A percentile compares a stretch with the other conserved stretches of the same genome.
Conservation (phyloP, 2,888 invertebrate species). For the Orthonevra nobilis region DNA sequence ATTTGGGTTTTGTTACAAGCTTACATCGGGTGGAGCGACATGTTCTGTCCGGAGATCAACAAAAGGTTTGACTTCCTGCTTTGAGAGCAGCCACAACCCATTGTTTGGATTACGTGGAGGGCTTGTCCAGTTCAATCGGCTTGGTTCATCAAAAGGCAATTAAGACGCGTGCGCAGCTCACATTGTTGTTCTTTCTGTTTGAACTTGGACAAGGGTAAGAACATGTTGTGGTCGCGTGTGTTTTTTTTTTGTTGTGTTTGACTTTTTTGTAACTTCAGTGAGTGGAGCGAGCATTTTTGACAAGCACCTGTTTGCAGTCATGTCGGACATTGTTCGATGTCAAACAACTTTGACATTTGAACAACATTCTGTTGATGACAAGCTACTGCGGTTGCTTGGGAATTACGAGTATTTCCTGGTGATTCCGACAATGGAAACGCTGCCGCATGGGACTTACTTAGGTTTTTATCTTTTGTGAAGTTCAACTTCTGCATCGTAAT, state of each 20-base stretch:
- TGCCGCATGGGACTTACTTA: no score
- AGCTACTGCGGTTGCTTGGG: no score
- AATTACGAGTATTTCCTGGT: slow-evolving; percentile 67
- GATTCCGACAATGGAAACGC: slow-evolving; percentile 46
- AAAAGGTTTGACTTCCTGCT: slow-evolving; percentile 64
- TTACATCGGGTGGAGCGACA: slow-evolving; percentile 60
- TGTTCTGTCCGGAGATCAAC: slow-evolving; percentile 33
- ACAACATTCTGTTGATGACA: slow-evolving; percentile 33
- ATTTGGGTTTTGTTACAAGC: no score
- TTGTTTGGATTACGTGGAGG: slow-evolving; percentile 25
- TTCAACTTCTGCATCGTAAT: slow-evolving; percentile 42
- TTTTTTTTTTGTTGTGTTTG: no score
- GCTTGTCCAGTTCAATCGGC: slow-evolving; percentile 29
- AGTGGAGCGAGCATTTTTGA: slow-evolving; percentile 44
- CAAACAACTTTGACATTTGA: slow-evolving; percentile 68
- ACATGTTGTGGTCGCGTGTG: slow-evolving; percentile 49
- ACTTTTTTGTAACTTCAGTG: slow-evolving; percentile 37
- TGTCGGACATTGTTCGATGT: slow-evolving; percentile 66
- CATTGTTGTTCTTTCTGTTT: slow-evolving; percentile 11
- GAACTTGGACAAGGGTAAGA: slow-evolving; percentile 44
- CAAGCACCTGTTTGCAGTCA: slow-evolving; percentile 65
- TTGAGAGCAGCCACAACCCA: slow-evolving; percentile 31
- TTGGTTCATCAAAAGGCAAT: slow-evolving; percentile 56
- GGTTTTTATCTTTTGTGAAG: slow-evolving; percentile 30
- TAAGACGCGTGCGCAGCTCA: slow-evolving; percentile 62